These are phyloP conservation scores for Zygogramma bicolorata DNA, from an alignment of 2,888 invertebrate genomes.

Conservation along the genomic window DNA sequence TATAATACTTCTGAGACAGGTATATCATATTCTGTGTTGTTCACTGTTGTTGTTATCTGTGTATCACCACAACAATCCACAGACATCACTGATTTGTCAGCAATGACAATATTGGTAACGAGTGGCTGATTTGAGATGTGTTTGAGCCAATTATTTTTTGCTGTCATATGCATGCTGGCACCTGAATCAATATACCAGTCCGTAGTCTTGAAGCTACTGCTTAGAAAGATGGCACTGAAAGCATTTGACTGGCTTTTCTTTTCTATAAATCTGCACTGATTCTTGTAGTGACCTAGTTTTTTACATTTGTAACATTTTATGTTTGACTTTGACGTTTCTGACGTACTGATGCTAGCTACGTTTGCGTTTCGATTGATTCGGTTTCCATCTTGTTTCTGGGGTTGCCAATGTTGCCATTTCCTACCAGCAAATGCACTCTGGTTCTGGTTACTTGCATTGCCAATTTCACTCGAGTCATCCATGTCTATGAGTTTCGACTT, in stretches of 20 bases:
- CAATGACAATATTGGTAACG: not conserved
- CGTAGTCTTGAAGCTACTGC: not conserved
- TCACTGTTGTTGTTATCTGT: not conserved
- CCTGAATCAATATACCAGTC: not conserved
- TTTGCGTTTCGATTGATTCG: not conserved
- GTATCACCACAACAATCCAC: not conserved
- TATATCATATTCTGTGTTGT: not conserved
- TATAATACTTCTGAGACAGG: not conserved
- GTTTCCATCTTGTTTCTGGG: not conserved
- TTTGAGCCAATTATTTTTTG: not conserved
- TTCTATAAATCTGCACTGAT: not conserved
- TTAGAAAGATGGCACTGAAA: not conserved
- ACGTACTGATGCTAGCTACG: not conserved
- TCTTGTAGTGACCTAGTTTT: not conserved
- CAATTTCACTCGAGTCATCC: not conserved
- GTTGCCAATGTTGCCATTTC: not conserved
- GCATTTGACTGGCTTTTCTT: not conserved
- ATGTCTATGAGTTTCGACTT: slow-evolving; percentile 52
- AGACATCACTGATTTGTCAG: not conserved
- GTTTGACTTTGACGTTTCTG: not conserved
- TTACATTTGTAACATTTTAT: not conserved
- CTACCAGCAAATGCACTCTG: not conserved
- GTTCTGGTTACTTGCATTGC: not conserved
- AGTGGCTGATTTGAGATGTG: not conserved
- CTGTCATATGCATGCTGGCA: not conserved